Evolutionary conservation across 2,888 invertebrate genomes (phyloP), one percentile per base, ranked within the genome.

Genomic region (Chymomyza amoena): DNA sequence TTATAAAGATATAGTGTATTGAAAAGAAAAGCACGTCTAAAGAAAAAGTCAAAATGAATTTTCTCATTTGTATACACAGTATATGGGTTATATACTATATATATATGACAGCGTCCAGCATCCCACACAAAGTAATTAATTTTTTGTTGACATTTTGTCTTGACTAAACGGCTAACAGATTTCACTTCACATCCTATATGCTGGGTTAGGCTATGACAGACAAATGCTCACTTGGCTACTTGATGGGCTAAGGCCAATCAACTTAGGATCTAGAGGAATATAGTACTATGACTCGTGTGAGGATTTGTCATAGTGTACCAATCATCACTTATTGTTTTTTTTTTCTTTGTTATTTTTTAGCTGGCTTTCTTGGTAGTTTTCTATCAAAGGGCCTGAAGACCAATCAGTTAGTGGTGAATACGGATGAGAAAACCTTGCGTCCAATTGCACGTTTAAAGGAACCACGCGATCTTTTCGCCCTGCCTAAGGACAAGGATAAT

Each of bases 381-480:
- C 81, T 92, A 61, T 90, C 92, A 50, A 92, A 92, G 77, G 90
- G 90, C 66, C 73, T 96, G 66, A 96, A 95, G 92, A 94, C 94
- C 69, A 95, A 94, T 90, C 94, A 94, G 90, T 91, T 95, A 85
- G 94, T 95, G 92, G 94, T 95, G 73, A 94, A 94, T 85, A 94
- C 95, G 68, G 95, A 95, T 90, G 93, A 92, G 81, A 94, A 92
- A 90, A 94, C 94, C 74, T 93, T 94, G 87, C 92, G 93, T 74
- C 94, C 94, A 13, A 93, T 94, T 86, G 94, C 95, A 51, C 94
- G 94, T 85, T 90, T 95, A 69, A 94, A 93, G 89, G 95, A 95
- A 87, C 95, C 95, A 16, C 93, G 95, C 78, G 96, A 96, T 89
- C 92, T 95, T 70, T 96, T 95, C 91, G 94, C 95, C 66, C 92